Percentiles rank a stretch among this genome's conserved stretches.
Evolutionary conservation across 2,888 invertebrate species (phyloP).

Genomic region (Tromatobia lineatoria): DNA sequence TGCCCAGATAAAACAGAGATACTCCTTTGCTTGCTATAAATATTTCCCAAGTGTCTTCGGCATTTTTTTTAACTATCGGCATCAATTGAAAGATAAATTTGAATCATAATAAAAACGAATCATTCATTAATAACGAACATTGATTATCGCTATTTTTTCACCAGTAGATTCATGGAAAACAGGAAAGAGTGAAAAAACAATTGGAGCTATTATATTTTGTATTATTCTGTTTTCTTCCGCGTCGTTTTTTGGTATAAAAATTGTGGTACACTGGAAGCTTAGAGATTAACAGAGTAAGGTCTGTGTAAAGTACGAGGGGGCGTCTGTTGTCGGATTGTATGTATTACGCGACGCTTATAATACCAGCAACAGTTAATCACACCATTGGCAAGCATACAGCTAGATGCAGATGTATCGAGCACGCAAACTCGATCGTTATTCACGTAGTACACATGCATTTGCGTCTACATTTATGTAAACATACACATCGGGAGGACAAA

Average conservation of each 20-base stretch:
- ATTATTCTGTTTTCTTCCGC: not conserved
- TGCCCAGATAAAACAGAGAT: too few relatives aligned
- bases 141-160: too few relatives aligned
- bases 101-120: too few relatives aligned
- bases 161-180: not conserved
- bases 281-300: slow-evolving; percentile 28
- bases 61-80: too few relatives aligned
- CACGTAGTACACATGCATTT: not conserved
- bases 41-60: too few relatives aligned
- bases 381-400: slow-evolving; percentile 3
- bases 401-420: slow-evolving; percentile 43
- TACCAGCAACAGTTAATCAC: slow-evolving; percentile 25
- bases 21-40: too few relatives aligned
- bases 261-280: not conserved
- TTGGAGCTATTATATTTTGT: not conserved
- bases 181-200: not conserved
- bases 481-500: not conserved
- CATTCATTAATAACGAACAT: too few relatives aligned
- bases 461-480: slow-evolving; percentile 3
- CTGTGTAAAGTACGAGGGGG: slow-evolving; percentile 27
- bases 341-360: not conserved
- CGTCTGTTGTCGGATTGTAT: slow-evolving; percentile 9
- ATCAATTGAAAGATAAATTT: too few relatives aligned
- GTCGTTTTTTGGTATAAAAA: not conserved
- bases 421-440: slow-evolving; percentile 29